Base-by-base conservation (phyloP, 2,888 invertebrate species). In the Tetragonula carbonaria region DNA sequence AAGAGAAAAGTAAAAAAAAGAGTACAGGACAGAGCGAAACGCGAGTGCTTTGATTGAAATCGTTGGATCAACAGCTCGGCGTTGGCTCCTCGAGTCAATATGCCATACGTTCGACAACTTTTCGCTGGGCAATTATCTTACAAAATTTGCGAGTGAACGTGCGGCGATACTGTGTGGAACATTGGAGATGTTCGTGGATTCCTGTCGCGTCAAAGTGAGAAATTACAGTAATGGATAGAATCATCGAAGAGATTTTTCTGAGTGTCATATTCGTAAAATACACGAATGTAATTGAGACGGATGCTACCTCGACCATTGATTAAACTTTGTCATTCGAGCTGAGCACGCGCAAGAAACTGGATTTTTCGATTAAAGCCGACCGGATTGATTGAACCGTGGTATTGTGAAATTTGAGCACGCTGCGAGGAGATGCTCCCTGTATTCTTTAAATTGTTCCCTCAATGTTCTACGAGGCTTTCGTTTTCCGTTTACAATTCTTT, bases 401-500 rank as follows among this genome's bases (percentile, higher is more conserved):
- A 11, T 8, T 0, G 0, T 4, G 45, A 72, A n/a, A 21, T 45
- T 72, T 16, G 38, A 57, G n/a, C 33, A n/a, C 23, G 28, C 4
- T 53, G 53, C 53, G 21, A n/a, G 14, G 4, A 28, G 28, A 38
- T n/a, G 13, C 5, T 38, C 23, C 45, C 16, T 38, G 2, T 38
- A 18, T 38, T 21, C 45, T 16, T n/a, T 18, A 18, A 18, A 57
- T n/a, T 45, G 45, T 28, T 59, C 45, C 11, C 5, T 23, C 45
- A 72, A 72, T 59, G 18, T 59, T 59, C 59, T 18, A 21, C 18
- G 23, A 6, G 21, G 59, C 14, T 73, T 73, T 62, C 59, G 50
- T 73, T 73, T 50, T 73, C 23, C 73, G 59, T 62, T 62, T 73
- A 50, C 73, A 73, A 73, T 73, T 62, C 62, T 45, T 21, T 50